Evolutionary conservation across 92 coral and sea anemone species (phyloP).

Genomic region (Micromussa lordhowensis): DNA sequence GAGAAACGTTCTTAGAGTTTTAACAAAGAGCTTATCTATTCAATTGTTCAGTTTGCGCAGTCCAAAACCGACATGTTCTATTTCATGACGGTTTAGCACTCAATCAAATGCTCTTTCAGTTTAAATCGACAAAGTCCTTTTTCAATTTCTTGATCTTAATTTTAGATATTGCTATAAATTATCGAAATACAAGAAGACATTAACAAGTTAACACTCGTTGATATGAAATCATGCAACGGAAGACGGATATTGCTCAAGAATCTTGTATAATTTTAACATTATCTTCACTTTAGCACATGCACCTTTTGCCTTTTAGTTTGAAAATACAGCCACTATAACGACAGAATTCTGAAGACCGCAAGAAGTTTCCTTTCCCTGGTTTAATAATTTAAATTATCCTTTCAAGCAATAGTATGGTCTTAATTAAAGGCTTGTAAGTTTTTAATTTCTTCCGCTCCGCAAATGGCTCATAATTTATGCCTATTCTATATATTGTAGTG

Average conservation of each 20-base stretch:
- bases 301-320: not conserved
- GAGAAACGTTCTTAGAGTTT: not conserved
- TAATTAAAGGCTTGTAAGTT: conserved; percentile 12
- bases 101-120: conserved; percentile 2
- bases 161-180: conserved; percentile 2
- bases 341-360: not conserved
- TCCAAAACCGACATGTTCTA: not conserved
- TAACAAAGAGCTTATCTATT: not conserved
- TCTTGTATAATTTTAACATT: not conserved
- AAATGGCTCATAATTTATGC: conserved; percentile 1
- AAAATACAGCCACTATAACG: not conserved
- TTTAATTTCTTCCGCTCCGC: conserved; percentile 10
- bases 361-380: not conserved
- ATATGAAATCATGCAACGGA: conserved; percentile 3
- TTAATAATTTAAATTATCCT: not conserved
- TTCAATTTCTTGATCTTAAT: not conserved
- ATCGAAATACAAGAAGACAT: not conserved
- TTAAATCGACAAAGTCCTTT: not conserved
- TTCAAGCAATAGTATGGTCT: not conserved
- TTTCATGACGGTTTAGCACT: not conserved
- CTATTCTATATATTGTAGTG: not conserved
- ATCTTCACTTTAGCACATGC: not conserved
- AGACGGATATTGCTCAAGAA: not conserved
- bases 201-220: conserved; percentile 3
- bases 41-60: not conserved